Conservation (phyloP, 23 tunicate species). For the Trididemnum miniatum region DNA sequence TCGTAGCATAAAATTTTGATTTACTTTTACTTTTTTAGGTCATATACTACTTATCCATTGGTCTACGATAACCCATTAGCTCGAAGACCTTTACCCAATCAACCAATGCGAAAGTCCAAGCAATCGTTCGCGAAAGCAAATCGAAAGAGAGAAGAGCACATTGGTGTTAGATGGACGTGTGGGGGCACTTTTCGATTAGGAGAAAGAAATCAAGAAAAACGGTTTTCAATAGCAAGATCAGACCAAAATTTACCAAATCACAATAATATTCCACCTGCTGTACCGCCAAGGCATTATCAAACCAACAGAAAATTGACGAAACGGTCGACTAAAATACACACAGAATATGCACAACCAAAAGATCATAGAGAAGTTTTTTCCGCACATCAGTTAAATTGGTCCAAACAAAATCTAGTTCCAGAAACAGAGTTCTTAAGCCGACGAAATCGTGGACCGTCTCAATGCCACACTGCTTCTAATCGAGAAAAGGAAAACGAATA, state of each 20-base stretch:
- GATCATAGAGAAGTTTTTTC: background rate
- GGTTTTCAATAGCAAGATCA: background rate
- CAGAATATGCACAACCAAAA: background rate
- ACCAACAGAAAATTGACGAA: background rate
- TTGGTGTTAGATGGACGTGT: constrained; percentile 59
- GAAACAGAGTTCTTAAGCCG: background rate
- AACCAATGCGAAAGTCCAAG: constrained; percentile 21
- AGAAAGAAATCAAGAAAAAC: background rate
- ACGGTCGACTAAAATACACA: background rate
- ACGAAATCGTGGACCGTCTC: background rate
- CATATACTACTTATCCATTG: constrained; percentile 50
- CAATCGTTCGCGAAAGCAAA: background rate
- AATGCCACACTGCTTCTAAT: background rate
- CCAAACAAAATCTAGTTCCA: background rate
- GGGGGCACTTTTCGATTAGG: constrained; percentile 72
- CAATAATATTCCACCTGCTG: background rate
- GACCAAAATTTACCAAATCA: background rate
- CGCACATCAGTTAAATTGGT: background rate
- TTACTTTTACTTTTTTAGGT: constrained; percentile 61
- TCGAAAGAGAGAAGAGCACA: background rate
- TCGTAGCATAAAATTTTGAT: too few species aligned
- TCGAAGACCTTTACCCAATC: constrained; percentile 69
- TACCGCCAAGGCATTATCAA: background rate
- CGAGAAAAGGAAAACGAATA: background rate
- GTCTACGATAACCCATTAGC: constrained; percentile 77